Evolutionary conservation across 2,888 invertebrate genomes (phyloP).

Genomic region (Eledona agricola): DNA sequence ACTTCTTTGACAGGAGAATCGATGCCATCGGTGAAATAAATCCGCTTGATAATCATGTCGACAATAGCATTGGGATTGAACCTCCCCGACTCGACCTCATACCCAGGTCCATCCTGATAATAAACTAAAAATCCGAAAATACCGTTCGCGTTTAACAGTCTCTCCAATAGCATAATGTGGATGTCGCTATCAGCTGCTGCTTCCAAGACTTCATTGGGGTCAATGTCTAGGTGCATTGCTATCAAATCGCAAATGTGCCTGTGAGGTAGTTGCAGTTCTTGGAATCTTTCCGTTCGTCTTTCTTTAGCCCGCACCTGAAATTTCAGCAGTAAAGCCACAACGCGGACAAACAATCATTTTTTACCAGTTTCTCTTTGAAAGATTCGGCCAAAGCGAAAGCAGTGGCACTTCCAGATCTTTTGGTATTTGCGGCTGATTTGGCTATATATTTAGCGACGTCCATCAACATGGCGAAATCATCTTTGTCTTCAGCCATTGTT

Average conservation of each 20-base stretch:
- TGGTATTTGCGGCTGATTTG: slow-evolving; percentile 32
- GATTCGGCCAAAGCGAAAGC: slow-evolving; percentile 49
- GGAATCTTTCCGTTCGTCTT: slow-evolving; percentile 62
- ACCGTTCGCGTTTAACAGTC: slow-evolving; percentile 66
- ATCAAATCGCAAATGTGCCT: slow-evolving; percentile 75
- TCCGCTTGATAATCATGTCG: slow-evolving; percentile 63
- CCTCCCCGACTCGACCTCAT: slow-evolving; percentile 73
- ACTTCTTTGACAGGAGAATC: slow-evolving; percentile 66
- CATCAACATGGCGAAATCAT: slow-evolving; percentile 49
- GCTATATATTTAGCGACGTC: slow-evolving; percentile 51
- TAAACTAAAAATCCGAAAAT: slow-evolving; percentile 73
- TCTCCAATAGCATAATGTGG: slow-evolving; percentile 70
- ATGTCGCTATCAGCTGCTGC: slow-evolving; percentile 75
- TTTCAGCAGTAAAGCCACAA: slow-evolving; percentile 2
- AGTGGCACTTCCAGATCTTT: slow-evolving; percentile 43
- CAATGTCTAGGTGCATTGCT: slow-evolving; percentile 66
- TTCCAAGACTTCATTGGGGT: slow-evolving; percentile 69
- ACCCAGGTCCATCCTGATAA: slow-evolving; percentile 72
- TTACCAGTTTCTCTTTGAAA: slow-evolving; percentile 49
- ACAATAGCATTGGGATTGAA: slow-evolving; percentile 60
- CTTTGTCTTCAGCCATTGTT: too few species aligned
- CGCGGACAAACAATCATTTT: neutral
- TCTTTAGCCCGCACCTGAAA: slow-evolving; percentile 71
- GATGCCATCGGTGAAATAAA: slow-evolving; percentile 70
- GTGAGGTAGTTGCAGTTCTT: slow-evolving; percentile 66